phyloP scores from a whole-genome alignment of 2,888 invertebrate species.

The Phortica magna region DNA sequence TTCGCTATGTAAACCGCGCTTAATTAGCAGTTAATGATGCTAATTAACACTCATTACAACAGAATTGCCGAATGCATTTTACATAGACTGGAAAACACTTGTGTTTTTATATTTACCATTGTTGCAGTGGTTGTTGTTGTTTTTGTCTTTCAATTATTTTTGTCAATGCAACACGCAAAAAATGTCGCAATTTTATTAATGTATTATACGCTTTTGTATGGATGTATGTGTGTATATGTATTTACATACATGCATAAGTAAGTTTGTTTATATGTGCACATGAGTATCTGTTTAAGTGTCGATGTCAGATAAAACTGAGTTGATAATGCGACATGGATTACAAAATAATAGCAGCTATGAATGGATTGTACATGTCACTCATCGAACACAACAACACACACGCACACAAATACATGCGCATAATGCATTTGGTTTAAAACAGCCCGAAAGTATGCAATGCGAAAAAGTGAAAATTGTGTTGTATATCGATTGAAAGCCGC shows the following conservation, averaged over 20 bases:
- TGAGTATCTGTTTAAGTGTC: conserved; percentile 8
- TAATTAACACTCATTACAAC: conserved; percentile 71
- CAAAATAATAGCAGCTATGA: conserved; percentile 61
- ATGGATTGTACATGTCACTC: neutral
- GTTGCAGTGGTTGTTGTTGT: neutral
- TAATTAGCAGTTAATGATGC: conserved; percentile 73
- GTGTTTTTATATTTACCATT: conserved; percentile 9
- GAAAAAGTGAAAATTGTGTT: conserved; percentile 19
- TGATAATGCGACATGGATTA: conserved; percentile 53
- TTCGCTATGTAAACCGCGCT: conserved; percentile 65
- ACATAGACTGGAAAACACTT: neutral
- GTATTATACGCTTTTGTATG: neutral
- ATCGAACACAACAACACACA: neutral
- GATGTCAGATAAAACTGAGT: conserved; percentile 18
- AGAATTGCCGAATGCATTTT: conserved; percentile 26
- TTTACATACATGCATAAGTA: neutral
- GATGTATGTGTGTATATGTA: neutral
- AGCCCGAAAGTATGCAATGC: conserved; percentile 66
- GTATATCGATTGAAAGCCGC: neutral
- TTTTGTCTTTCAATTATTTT: neutral
- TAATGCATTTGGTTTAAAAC: neutral
- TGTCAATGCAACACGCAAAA: neutral
- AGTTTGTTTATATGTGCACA: neutral
- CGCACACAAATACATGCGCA: neutral
- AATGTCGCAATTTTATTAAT: neutral